Conservation (phyloP, 2,113 vertebrate species). For the Aythya baeri region DNA sequence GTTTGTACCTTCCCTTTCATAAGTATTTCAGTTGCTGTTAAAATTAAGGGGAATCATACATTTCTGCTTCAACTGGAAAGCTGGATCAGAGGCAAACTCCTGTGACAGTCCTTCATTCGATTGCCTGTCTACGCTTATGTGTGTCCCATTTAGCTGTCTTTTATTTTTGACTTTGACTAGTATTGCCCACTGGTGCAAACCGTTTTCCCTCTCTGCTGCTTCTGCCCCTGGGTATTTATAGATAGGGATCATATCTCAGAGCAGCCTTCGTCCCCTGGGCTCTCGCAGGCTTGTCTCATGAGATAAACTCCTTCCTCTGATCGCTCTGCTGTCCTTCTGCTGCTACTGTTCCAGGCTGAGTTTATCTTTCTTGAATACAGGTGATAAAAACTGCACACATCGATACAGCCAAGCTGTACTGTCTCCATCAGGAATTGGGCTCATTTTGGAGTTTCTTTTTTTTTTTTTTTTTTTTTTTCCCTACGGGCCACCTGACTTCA, state of each 20-base stretch:
- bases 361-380: not conserved
- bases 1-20: not conserved
- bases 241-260: not conserved
- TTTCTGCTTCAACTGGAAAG: not conserved
- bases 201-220: not conserved
- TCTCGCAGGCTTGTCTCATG: not conserved
- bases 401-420: not conserved
- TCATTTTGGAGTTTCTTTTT: not conserved
- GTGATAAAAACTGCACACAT: not conserved
- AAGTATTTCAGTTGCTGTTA: not conserved
- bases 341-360: not conserved
- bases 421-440: not conserved
- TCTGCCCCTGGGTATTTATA: not conserved
- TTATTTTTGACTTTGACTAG: not conserved
- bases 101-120: not conserved
- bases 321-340: not conserved
- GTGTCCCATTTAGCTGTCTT: not conserved
- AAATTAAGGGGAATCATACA: accelerated
- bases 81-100: not conserved
- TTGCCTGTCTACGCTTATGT: accelerated
- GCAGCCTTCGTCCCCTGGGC: not conserved
- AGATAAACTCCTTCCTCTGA: not conserved
- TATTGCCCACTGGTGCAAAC: not conserved
- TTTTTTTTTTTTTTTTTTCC: accelerated
- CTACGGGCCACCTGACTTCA: not conserved